These are phyloP conservation scores for Halcyon smyrnensis DNA, from an alignment of 2,797 vertebrate genomes.

Conservation along the genomic window DNA sequence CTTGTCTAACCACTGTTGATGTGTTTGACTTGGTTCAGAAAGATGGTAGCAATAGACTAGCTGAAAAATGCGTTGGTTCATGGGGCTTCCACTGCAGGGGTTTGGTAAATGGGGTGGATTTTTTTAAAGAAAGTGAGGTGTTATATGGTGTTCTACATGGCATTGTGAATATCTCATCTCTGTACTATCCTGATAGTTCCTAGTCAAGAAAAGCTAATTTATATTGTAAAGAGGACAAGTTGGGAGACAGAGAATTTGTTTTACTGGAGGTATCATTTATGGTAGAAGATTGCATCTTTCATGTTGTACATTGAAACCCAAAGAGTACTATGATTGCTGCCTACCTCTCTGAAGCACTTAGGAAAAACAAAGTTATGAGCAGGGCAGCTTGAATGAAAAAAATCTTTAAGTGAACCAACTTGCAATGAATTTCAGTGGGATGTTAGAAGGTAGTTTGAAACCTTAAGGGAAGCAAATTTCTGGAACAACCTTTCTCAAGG, in stretches of 20 bases:
- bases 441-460: slow-evolving; percentile 3
- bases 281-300: not conserved
- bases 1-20: not conserved
- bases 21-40: not conserved
- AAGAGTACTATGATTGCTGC: not conserved
- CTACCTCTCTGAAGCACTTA: not conserved
- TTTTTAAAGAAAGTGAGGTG: not conserved
- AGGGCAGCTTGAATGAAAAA: not conserved
- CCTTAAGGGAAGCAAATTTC: not conserved
- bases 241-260: not conserved
- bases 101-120: not conserved
- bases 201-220: not conserved
- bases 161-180: not conserved
- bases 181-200: not conserved
- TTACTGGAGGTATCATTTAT: not conserved
- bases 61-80: rapidly evolving
- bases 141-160: not conserved
- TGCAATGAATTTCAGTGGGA: not conserved
- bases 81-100: not conserved
- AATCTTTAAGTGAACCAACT: not conserved
- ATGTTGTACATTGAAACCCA: not conserved
- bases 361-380: not conserved
- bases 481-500: not conserved
- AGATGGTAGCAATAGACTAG: not conserved
- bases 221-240: not conserved